Base-by-base conservation (phyloP, 2,113 vertebrate genomes). In the Pseudopipra pipra region DNA sequence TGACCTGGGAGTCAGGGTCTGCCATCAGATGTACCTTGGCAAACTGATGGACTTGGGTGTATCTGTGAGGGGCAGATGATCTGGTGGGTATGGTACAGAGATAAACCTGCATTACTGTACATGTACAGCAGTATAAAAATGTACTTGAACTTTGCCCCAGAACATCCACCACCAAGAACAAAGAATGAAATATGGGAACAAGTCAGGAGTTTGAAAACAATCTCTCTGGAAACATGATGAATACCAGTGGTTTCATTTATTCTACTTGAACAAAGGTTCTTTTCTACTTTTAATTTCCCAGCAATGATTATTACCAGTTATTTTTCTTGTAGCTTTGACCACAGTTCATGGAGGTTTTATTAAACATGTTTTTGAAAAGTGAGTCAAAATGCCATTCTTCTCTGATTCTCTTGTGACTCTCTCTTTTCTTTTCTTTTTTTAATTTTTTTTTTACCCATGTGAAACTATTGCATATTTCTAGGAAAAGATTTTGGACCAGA, bases 231-330 rank as follows among this genome's bases (percentile, higher is more conserved):
- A 97, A 91, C 59, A 89, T 85, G 94, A 96, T 96, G 92, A 95
- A 97, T 96, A 86, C 87, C 95, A 94, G 92, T 95, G 91, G 95
- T 97, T 97, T 97, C 84, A 91, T 94, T 93, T 91, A 89, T 92
- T 96, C 89, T 92, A 18, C 75, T 96, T 63, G 81, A 91, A 97
- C 95, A 97, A 97, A 97, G 95, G 62, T 94, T 77, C 92, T 96
- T 97, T 97, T 97, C 85, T 97, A 95, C 84, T 95, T 96, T 91
- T 95, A 94, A 96, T 97, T 97, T 97, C 90, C 95, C 92, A 96
- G 97, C 92, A 97, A 96, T 5, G 46, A 95, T 97, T 96, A 96
- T 95, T 97, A 96, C 90, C 84, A 96, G 93, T 90, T 96, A 96
- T 96, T 96, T 97, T 96, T 96, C 88, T 89, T 93, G 89, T 96